Base-by-base conservation (phyloP, 2,888 invertebrate species). In the Tortrix viridana region DNA sequence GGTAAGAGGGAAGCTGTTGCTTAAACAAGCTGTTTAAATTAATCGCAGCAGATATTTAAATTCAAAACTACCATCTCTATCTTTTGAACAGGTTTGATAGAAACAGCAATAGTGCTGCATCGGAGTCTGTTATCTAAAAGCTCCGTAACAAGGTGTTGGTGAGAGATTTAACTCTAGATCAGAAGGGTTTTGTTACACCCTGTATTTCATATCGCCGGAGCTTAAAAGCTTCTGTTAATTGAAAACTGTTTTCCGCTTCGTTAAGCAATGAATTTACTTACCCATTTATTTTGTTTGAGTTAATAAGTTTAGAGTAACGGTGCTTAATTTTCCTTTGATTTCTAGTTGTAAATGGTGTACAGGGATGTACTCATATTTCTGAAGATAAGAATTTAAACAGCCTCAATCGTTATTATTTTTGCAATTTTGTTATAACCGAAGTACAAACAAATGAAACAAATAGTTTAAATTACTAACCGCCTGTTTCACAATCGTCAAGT, bases 131-230 rank as follows among this genome's bases (percentile, higher is more conserved):
- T 20, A 53, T 41, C 1, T 38, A 52, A 47, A 12, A 52, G 26
- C 14, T 56, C 18, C 14, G 23, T 32, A 9, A 23, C 20, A 22
- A 53, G 47, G 52, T 57, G 62, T 41, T 22, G 20, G 26, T 53
- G 41, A 48, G 47, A 53, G 53, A 43, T 53, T 63, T 58, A 58
- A 48, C 18, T 47, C 20, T 23, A 58, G 49, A 61, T 56, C 44
- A 50, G 46, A 57, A 52, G 58, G 57, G 53, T 58, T 57, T 54
- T 58, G 43, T 58, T 50, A 56, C 61, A 53, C 63, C 41, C 53
- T 32, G 47, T 32, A 58, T 48, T 62, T 63, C 6, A 43, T 41
- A 58, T 53, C 41, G 47, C 43, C 43, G 12, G 9, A 52, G 62
- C 46, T 60, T 55, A 44, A 61, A 62, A 26, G 52, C 20, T 58